Base-by-base conservation (phyloP, 35 echinoderm and acorn worm genomes). In the Holothuria glaberrima region DNA sequence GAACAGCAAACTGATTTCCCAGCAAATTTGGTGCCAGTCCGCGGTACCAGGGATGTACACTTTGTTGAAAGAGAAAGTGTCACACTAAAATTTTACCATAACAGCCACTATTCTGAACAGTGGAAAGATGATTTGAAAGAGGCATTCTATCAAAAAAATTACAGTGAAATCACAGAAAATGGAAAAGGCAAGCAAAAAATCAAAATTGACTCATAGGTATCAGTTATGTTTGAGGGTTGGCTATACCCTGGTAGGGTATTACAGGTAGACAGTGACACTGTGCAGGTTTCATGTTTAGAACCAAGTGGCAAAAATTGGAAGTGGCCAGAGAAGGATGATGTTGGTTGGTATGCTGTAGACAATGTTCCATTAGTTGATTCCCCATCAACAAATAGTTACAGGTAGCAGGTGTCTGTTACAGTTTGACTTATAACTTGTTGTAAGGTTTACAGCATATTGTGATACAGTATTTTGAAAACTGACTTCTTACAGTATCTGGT, bases 201-300 rank as follows among this genome's bases (percentile, higher is more conserved):
- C 58, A 59, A 59, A 59, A 12, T 59, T 59, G 58, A 59, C 58
- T 59, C 58, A 59, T 59, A 21, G 58, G 58, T 59, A 59, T 59
- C 21, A 59, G 21, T 59, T 59, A 21, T 59, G 58, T 59, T 59
- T 59, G 58, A 59, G 58, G 58, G 58, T 59, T 59, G 58, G 58
- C 58, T 59, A 59, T 59, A 59, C 58, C 58, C 58, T 59, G 58
- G 58, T 59, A 59, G 58, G 58, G 58, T 59, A 59, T 59, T 59
- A 59, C 58, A 59, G 58, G 58, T 59, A 59, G 58, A 21, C 58
- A 59, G 58, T 59, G 58, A 59, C 58, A 59, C 58, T 59, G 58
- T 59, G 58, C 58, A 59, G 58, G 58, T 59, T 59, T 59, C 58
- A 59, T 59, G 58, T 59, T 59, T 59, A 59, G 58, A 59, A 59